phyloP scores from a whole-genome alignment of 2,888 invertebrate species.

The Orthonychiurus folsomi region DNA sequence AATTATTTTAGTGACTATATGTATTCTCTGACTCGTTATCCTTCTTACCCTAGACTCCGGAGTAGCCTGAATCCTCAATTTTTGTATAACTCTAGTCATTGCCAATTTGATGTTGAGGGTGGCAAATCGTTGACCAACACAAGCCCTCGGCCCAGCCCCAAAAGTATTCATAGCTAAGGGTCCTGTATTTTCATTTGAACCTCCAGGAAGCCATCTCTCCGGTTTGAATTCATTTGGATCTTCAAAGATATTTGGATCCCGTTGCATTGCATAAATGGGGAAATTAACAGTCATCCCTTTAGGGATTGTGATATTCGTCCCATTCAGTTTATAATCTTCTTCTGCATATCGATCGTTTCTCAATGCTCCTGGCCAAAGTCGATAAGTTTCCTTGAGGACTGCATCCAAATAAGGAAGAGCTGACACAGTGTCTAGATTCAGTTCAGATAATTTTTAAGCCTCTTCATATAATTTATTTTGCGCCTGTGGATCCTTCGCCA shows the following conservation, averaged over 20 bases:
- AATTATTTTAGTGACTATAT: too few relatives aligned
- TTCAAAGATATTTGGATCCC: slow-evolving; percentile 23
- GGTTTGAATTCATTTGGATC: slow-evolving; percentile 30
- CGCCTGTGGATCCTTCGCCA: neutral
- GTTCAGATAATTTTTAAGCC: neutral
- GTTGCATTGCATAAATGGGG: slow-evolving; percentile 23
- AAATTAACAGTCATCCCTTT: slow-evolving; percentile 23
- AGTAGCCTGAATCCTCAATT: neutral
- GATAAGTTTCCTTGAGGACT: neutral
- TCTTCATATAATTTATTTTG: neutral
- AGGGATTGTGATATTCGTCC: slow-evolving; percentile 21
- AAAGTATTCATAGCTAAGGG: neutral
- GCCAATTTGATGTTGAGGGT: neutral
- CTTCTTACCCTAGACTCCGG: neutral
- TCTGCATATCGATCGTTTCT: neutral
- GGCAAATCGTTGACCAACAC: neutral
- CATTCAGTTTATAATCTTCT: slow-evolving; percentile 12
- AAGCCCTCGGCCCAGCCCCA: neutral
- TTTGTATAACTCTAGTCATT: neutral
- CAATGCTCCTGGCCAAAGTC: slow-evolving; percentile 3
- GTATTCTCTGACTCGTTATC: too few relatives aligned
- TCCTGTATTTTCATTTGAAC: neutral
- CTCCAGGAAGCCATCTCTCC: slow-evolving; percentile 12
- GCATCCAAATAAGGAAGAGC: neutral
- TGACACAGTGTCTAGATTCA: neutral